phyloP scores from a whole-genome alignment of 2,113 vertebrate genomes.

The Camelus dromedarius region DNA sequence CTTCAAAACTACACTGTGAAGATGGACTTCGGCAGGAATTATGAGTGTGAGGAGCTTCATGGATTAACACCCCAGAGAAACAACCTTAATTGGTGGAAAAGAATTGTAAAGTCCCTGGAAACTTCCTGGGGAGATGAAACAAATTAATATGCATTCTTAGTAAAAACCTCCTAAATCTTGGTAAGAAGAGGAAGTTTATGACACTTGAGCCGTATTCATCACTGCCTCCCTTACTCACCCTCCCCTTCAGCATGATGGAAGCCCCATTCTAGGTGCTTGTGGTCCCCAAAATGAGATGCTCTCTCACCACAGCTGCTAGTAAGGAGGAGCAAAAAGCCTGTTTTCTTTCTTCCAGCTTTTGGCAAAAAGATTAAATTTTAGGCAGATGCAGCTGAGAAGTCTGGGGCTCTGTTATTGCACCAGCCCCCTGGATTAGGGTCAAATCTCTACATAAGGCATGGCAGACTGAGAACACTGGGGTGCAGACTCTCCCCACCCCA shows the following conservation, averaged over 20 bases:
- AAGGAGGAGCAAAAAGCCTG: background rate
- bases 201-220: background rate
- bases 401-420: background rate
- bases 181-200: background rate
- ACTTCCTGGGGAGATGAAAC: background rate
- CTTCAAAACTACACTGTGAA: background rate
- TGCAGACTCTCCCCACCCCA: fast-evolving
- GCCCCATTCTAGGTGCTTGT: background rate
- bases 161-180: background rate
- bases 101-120: background rate
- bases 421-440: background rate
- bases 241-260: background rate
- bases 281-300: background rate
- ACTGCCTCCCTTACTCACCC: background rate
- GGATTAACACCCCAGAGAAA: background rate
- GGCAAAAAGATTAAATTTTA: background rate
- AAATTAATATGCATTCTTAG: background rate
- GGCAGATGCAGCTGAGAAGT: background rate
- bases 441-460: background rate
- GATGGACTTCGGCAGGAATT: background rate
- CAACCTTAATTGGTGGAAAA: background rate
- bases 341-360: background rate
- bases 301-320: background rate
- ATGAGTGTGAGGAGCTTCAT: background rate
- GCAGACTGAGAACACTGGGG: background rate